Evolutionary conservation across 2,113 vertebrate genomes (phyloP), one percentile per base, ranked within the genome.

Genomic region (Ancistrus triradiatus): DNA sequence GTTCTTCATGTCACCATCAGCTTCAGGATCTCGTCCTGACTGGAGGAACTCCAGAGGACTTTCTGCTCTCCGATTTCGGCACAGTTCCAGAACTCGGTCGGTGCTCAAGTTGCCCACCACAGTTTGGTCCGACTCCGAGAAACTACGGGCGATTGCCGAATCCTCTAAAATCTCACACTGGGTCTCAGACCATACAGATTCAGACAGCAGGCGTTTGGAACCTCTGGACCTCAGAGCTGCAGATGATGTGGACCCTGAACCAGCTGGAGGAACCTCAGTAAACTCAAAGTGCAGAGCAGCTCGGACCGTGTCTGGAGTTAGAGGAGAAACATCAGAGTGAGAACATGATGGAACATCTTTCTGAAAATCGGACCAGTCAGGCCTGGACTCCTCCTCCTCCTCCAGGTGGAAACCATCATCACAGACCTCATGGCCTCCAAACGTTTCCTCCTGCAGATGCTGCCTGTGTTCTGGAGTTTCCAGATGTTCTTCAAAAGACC

Each of bases 251-350:
- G 56, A 38, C 43, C n/a, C n/a, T n/a, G n/a, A n/a, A n/a, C n/a
- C n/a, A n/a, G 21, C 56, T 66, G 2, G 62, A 28, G 8, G 74
- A 44, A 43, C 60, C 15, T 73, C 75, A 27, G 76, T 77, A 74
- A 84, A 86, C 42, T 78, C 60, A 46, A 84, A 83, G 61, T 73
- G 55, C 65, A 68, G 68, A 58, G 61, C 35, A 55, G 25, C 37
- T 63, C 33, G 67, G 28, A 68, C 70, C 8, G 68, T 77, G 6
- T 83, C 78, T 24, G 82, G 70, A 19, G 69, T 75, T 70, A 67
- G 72, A 58, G 65, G 68, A 53, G 74, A 78, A 21, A 76, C 33
- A 50, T 80, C 77, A 37, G 77, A 75, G 24, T 65, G 18, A 59
- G 65, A 75, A 19, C 74, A 66, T 56, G 77, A 64, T 33, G 70